Conservation (phyloP, 2,797 vertebrate species). For the Otus scops region DNA sequence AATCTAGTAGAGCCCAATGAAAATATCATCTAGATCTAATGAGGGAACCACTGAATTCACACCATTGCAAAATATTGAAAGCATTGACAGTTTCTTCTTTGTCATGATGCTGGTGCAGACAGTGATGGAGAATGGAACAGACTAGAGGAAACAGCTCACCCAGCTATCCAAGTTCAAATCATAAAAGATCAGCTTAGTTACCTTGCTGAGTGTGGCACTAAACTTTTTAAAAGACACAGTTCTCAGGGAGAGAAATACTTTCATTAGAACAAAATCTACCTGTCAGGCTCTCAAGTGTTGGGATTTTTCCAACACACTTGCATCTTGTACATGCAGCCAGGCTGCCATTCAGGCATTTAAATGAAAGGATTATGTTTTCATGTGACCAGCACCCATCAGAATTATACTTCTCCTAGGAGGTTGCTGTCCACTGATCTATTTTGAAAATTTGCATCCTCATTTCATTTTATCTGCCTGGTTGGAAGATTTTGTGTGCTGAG, state of each 20-base stretch:
- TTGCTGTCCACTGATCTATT: slow-evolving; percentile 41
- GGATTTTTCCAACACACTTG: background rate
- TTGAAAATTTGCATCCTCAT: slow-evolving; percentile 49
- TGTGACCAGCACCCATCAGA: slow-evolving; percentile 18
- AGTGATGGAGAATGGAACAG: background rate
- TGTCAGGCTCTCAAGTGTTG: background rate
- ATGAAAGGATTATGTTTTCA: slow-evolving; percentile 42
- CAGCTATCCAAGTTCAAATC: background rate
- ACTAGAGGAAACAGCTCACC: background rate
- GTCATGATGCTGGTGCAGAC: background rate
- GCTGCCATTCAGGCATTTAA: slow-evolving; percentile 35
- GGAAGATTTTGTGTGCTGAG: slow-evolving; percentile 20
- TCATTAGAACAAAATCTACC: slow-evolving; percentile 5
- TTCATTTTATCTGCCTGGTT: slow-evolving; percentile 35
- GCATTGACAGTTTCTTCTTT: background rate
- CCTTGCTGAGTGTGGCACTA: background rate
- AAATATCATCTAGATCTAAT: background rate
- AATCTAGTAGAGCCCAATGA: background rate
- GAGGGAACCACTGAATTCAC: background rate
- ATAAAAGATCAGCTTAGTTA: background rate
- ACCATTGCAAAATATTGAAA: background rate
- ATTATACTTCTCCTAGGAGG: background rate
- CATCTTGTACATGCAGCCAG: background rate
- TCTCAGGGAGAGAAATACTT: slow-evolving; percentile 10
- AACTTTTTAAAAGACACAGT: background rate